phyloP scores from a whole-genome alignment of 2,797 vertebrate genomes.

The Salmo trutta region DNA sequence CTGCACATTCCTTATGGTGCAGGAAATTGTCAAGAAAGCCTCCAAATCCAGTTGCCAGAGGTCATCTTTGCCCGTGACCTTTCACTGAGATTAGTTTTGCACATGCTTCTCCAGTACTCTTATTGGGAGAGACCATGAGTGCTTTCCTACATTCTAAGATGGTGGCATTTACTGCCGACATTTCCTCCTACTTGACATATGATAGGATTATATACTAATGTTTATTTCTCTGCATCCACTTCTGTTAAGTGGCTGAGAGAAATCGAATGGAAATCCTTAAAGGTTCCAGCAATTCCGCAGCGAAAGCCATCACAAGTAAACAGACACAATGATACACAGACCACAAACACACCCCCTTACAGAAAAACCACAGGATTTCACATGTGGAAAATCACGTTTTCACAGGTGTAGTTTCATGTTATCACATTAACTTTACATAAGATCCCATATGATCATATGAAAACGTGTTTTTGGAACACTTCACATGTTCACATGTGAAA shows the following conservation, averaged over 20 bases:
- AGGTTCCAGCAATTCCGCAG: constrained; percentile 20
- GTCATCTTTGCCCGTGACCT: constrained; percentile 66
- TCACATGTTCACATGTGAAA: too few species aligned
- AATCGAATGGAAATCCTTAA: constrained; percentile 34
- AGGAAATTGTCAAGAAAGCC: constrained; percentile 63
- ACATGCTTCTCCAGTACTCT: constrained; percentile 55
- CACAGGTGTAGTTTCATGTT: too few species aligned
- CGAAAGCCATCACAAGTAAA: constrained; percentile 9
- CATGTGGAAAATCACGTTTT: too few species aligned
- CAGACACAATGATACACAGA: constrained; percentile 12
- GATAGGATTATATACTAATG: constrained; percentile 41
- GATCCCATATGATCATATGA: too few species aligned
- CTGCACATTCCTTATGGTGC: constrained; percentile 47
- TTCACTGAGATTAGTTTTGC: constrained; percentile 58
- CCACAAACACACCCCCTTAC: not conserved
- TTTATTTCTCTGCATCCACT: constrained; percentile 38
- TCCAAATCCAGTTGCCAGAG: constrained; percentile 57
- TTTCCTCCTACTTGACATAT: constrained; percentile 33
- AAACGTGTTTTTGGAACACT: too few species aligned
- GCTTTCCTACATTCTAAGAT: constrained; percentile 36
- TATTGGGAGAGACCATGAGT: constrained; percentile 53
- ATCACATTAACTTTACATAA: not conserved
- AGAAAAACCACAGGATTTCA: too few species aligned
- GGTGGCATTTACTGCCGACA: constrained; percentile 30
- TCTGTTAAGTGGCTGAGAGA: constrained; percentile 24